Percentiles rank a stretch among this genome's conserved stretches.
Conservation (phyloP, 2,797 vertebrate genomes). For the Ctenochaetus hawaiiensis region DNA sequence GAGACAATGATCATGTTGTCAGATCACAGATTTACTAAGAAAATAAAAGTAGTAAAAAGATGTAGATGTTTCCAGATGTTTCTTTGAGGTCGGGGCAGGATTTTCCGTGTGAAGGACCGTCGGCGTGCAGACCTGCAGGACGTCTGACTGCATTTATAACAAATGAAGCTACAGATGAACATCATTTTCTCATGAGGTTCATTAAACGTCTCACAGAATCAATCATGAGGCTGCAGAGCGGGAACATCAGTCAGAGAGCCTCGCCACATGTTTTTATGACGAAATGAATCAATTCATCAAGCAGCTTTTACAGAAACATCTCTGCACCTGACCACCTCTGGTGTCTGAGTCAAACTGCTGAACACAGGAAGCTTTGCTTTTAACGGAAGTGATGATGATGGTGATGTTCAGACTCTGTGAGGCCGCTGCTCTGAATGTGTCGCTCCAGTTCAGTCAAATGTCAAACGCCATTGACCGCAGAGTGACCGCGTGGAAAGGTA, state of each 20-base stretch:
- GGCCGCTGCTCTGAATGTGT: too few species aligned
- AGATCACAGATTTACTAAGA: not conserved
- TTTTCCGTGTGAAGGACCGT: not conserved
- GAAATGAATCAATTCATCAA: slow-evolving; percentile 15
- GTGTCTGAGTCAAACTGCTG: not conserved
- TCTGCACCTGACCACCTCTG: too few species aligned
- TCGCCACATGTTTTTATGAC: not conserved
- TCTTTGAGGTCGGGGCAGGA: not conserved
- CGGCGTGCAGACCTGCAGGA: not conserved
- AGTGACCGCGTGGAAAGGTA: too few species aligned
- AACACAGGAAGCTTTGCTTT: not conserved
- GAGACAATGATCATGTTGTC: not conserved
- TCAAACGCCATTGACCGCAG: too few species aligned
- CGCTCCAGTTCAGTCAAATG: too few species aligned
- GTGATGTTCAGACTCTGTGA: too few species aligned
- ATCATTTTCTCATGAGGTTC: not conserved
- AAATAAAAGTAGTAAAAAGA: not conserved
- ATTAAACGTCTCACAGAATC: slow-evolving; percentile 18
- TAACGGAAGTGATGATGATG: not conserved
- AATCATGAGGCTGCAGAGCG: not conserved
- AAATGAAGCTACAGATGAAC: slow-evolving; percentile 11
- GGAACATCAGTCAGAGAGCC: not conserved
- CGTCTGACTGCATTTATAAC: not conserved
- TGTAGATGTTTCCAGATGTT: not conserved
- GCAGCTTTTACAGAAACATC: not conserved